Conservation (phyloP, 2,888 invertebrate genomes). For the Nomada fucata region DNA sequence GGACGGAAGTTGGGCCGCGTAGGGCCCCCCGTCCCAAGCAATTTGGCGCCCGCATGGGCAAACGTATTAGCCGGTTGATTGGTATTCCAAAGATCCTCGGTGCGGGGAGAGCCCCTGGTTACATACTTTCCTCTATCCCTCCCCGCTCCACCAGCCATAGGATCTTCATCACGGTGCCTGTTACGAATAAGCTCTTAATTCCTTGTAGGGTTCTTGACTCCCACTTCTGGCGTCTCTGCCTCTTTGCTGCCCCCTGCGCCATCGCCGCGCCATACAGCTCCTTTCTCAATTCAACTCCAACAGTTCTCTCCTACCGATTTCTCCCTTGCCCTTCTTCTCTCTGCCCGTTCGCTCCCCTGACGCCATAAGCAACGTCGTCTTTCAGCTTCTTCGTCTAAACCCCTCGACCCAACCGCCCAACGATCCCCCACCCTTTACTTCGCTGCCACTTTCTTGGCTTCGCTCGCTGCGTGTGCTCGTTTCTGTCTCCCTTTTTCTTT, state of each 20-base stretch:
- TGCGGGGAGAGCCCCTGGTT: constrained; percentile 67
- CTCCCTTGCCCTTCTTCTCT: constrained; percentile 60
- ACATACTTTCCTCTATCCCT: constrained; percentile 37
- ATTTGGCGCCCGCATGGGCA: constrained; percentile 79
- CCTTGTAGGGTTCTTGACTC: constrained; percentile 81
- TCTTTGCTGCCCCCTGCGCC: constrained; percentile 55
- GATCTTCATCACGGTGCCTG: constrained; percentile 80
- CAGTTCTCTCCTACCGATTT: constrained; percentile 67
- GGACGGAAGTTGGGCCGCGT: constrained; percentile 56
- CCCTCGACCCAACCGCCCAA: constrained; percentile 65
- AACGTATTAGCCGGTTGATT: constrained; percentile 76
- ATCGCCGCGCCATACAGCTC: constrained; percentile 23
- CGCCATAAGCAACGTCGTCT: constrained; percentile 53
- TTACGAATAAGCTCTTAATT: constrained; percentile 83
- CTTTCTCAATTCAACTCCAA: constrained; percentile 64
- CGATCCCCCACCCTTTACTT: constrained; percentile 54
- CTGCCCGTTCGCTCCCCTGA: constrained; percentile 26
- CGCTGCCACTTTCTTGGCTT: constrained; percentile 72
- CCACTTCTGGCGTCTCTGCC: constrained; percentile 70
- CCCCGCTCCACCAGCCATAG: constrained; percentile 70
- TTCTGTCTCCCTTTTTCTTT: not conserved
- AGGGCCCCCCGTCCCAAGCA: constrained; percentile 68
- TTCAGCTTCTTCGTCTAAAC: constrained; percentile 57
- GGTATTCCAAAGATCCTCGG: constrained; percentile 73
- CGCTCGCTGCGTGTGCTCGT: constrained; percentile 60